Evolutionary conservation across 2,113 vertebrate genomes (phyloP).

Genomic region (Mesembrinibis cayennensis): DNA sequence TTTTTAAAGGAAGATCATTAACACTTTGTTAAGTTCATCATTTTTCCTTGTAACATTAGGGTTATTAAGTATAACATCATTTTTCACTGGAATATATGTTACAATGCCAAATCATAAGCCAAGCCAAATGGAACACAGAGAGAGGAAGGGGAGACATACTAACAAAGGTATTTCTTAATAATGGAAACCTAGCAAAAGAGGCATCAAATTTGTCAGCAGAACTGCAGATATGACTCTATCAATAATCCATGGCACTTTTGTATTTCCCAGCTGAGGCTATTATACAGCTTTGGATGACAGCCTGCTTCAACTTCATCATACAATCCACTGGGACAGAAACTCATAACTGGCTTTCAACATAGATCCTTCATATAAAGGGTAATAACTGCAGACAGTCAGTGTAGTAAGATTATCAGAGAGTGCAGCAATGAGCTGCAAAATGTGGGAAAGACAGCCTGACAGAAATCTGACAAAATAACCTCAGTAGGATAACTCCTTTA

Average conservation of each 20-base stretch:
- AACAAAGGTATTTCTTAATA: constrained; percentile 86
- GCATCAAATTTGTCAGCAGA: constrained; percentile 89
- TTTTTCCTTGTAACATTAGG: constrained; percentile 63
- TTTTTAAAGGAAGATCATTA: not conserved
- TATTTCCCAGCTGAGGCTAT: constrained; percentile 88
- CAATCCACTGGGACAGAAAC: constrained; percentile 89
- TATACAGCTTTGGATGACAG: constrained; percentile 87
- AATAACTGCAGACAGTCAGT: constrained; percentile 88
- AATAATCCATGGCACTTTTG: constrained; percentile 90
- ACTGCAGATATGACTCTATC: constrained; percentile 88
- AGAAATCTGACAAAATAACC: constrained; percentile 50
- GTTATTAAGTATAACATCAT: constrained; percentile 28
- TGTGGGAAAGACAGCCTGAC: constrained; percentile 69
- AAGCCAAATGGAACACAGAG: constrained; percentile 63
- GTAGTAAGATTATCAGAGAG: constrained; percentile 79
- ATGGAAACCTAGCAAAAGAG: constrained; percentile 79
- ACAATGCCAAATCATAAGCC: constrained; percentile 48
- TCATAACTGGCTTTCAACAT: constrained; percentile 93
- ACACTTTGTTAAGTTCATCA: constrained; percentile 63
- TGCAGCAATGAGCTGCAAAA: constrained; percentile 76
- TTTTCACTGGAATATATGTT: constrained; percentile 61
- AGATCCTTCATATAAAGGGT: constrained; percentile 87
- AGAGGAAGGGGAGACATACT: constrained; percentile 60
- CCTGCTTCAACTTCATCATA: constrained; percentile 86
- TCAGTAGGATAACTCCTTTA: not conserved